Percentiles rank a stretch among this genome's conserved stretches.
Conservation (phyloP, 2,888 invertebrate species). For the Napeogenes sylphis region DNA sequence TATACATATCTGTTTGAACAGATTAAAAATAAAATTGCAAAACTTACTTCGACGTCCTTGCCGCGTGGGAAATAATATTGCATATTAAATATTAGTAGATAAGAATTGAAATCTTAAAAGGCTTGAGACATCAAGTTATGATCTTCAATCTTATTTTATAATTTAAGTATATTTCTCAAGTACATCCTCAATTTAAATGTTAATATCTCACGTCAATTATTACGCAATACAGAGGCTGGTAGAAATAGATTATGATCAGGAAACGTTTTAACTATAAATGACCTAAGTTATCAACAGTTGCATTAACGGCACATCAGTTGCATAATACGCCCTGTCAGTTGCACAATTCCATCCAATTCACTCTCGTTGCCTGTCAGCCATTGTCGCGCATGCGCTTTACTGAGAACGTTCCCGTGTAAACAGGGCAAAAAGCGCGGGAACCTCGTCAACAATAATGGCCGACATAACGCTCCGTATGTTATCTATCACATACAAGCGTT, state of each 20-base stretch:
- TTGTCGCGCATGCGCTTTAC: constrained; percentile 72
- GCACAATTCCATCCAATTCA: constrained; percentile 70
- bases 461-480: constrained; percentile 74
- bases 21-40: constrained; percentile 1
- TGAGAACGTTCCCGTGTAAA: constrained; percentile 76
- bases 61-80: constrained; percentile 24
- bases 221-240: constrained; percentile 17
- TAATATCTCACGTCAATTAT: constrained; percentile 13
- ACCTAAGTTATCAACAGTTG: constrained; percentile 54
- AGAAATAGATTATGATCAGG: constrained; percentile 39
- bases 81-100: not conserved
- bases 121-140: no score
- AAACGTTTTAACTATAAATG: constrained; percentile 45
- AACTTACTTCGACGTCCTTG: not conserved
- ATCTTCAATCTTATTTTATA: no score
- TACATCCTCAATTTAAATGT: constrained; percentile 12
- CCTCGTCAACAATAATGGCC: constrained; percentile 66
- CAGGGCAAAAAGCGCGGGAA: constrained; percentile 75
- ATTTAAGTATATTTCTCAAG: not conserved
- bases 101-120: no score
- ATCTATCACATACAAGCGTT: constrained; percentile 55
- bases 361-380: constrained; percentile 68
- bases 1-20: constrained; percentile 1
- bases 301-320: constrained; percentile 69
- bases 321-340: constrained; percentile 59